Evolutionary conservation across 2,113 vertebrate species (phyloP).

Genomic region (Oncorhynchus nerka): DNA sequence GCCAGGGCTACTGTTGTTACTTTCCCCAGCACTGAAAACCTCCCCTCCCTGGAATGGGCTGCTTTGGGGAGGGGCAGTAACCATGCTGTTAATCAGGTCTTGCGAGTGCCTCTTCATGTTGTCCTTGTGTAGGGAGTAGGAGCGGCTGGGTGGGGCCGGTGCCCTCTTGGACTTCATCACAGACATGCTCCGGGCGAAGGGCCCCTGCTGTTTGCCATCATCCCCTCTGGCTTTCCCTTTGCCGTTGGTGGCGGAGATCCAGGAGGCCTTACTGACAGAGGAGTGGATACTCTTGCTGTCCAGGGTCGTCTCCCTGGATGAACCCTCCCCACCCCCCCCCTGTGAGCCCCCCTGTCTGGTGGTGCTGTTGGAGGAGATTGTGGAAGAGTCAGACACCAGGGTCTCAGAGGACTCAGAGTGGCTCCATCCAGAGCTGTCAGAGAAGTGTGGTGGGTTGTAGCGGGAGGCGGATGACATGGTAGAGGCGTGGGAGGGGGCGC

Average conservation of each 20-base stretch:
- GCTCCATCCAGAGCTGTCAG: constrained; percentile 86
- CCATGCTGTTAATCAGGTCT: constrained; percentile 44
- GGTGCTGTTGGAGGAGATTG: constrained; percentile 78
- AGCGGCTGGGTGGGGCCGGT: constrained; percentile 83
- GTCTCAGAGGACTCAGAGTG: constrained; percentile 91
- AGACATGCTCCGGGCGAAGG: constrained; percentile 82
- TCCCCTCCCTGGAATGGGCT: constrained; percentile 5
- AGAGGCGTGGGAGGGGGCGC: constrained; percentile 66
- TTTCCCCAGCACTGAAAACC: constrained; percentile 20
- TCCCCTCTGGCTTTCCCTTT: constrained; percentile 31
- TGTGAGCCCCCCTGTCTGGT: constrained; percentile 36
- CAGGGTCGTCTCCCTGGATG: neutral
- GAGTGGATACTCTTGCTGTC: constrained; percentile 61
- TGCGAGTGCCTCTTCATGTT: constrained; percentile 79
- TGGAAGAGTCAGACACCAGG: constrained; percentile 92
- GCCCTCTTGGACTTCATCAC: constrained; percentile 83
- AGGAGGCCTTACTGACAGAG: constrained; percentile 45
- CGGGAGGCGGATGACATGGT: constrained; percentile 62
- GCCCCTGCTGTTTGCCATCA: constrained; percentile 59
- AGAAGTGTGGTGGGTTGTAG: constrained; percentile 48
- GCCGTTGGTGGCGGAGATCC: constrained; percentile 35
- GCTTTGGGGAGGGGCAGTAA: constrained; percentile 12
- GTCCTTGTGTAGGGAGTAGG: constrained; percentile 84
- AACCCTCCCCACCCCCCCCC: neutral
- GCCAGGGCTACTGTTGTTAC: constrained; percentile 56